Percentiles rank a stretch among this genome's conserved stretches.
These are phyloP conservation scores for Zaprionus ghesquierei DNA, from an alignment of 1,140 invertebrate genomes.

Conservation along the genomic window DNA sequence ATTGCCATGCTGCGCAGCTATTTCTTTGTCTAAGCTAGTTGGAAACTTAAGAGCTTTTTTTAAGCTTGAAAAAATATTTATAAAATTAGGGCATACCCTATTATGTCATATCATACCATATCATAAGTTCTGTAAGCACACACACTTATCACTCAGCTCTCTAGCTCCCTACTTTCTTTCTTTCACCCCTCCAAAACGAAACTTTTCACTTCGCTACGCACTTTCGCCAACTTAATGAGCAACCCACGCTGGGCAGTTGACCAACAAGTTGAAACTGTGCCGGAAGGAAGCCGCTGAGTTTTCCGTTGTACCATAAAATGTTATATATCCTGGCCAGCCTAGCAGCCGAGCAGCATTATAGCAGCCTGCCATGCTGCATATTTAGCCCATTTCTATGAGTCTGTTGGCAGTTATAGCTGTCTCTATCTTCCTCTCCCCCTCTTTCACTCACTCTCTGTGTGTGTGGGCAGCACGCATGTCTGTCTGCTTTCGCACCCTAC, in stretches of 20 bases:
- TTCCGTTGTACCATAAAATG: constrained; percentile 77
- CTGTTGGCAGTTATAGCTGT: not conserved
- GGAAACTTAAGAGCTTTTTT: no score
- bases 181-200: not conserved
- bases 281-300: constrained; percentile 73
- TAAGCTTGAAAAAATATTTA: no score
- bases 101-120: no score
- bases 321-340: constrained; percentile 60
- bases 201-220: not conserved
- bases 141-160: no score
- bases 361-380: constrained; percentile 36
- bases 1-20: no score
- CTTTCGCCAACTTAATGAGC: constrained; percentile 14
- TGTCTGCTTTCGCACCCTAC: no score
- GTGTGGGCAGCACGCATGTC: not conserved
- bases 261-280: constrained; percentile 56
- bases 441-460: not conserved
- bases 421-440: not conserved
- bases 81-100: not conserved
- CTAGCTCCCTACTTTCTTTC: not conserved
- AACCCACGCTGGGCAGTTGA: constrained; percentile 16
- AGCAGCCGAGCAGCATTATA: not conserved
- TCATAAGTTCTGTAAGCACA: no score
- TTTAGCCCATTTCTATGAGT: constrained; percentile 43
- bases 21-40: no score